Evolutionary conservation across 2,888 invertebrate species (phyloP).

Genomic region (Nomada hirtipes): DNA sequence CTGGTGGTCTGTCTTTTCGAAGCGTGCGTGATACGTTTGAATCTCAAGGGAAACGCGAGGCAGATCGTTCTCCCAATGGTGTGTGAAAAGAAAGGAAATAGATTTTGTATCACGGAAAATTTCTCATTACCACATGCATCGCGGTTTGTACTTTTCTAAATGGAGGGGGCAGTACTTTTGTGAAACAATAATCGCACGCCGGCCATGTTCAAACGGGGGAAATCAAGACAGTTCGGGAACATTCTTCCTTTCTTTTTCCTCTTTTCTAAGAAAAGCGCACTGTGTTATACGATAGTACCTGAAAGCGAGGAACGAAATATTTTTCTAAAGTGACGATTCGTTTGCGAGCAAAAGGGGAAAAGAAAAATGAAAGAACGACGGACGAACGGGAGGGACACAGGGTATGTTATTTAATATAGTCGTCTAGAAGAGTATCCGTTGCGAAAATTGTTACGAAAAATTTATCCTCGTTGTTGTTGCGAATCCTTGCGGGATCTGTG

Average conservation of each 20-base stretch:
- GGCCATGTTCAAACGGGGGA: conserved; percentile 18
- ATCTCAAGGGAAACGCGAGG: conserved; percentile 37
- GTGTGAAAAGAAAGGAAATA: neutral
- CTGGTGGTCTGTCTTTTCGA: neutral
- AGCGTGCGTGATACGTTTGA: conserved; percentile 32
- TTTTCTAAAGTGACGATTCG: conserved; percentile 18
- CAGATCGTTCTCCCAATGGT: neutral
- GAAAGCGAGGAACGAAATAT: conserved; percentile 15
- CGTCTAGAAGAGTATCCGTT: conserved; percentile 3
- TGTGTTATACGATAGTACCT: conserved; percentile 17
- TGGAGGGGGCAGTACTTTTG: conserved; percentile 3
- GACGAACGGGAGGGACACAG: too few species aligned
- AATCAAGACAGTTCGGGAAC: neutral
- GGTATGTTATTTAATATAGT: neutral
- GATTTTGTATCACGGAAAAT: neutral
- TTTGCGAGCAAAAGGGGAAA: neutral
- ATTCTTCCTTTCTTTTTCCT: too few species aligned
- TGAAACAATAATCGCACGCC: neutral
- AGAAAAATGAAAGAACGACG: neutral
- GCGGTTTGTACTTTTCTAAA: conserved; percentile 38
- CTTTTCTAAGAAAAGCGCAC: neutral
- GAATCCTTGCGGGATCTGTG: neutral
- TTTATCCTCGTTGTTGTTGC: conserved; percentile 3
- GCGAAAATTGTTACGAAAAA: conserved; percentile 19
- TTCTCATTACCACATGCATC: neutral